Conservation (phyloP, 1,140 invertebrate species). For the Halesus radiatus region DNA sequence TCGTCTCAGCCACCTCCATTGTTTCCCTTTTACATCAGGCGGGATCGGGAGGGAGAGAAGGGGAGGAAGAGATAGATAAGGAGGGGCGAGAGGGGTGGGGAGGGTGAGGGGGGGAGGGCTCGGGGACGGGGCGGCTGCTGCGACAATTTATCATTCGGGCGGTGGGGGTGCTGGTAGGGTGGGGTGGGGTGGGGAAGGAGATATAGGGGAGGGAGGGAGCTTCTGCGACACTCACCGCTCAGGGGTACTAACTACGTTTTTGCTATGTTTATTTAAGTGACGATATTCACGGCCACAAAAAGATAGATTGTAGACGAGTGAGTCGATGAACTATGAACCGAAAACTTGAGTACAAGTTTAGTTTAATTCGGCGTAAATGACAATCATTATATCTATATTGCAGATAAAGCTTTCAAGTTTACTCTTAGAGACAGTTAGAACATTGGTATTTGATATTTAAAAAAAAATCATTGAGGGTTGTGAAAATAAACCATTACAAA, state of each 20-base stretch:
- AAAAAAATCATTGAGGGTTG: too few relatives aligned
- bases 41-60: slow-evolving; percentile 31
- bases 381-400: too few relatives aligned
- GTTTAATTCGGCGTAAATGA: too few relatives aligned
- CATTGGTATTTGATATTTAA: too few relatives aligned
- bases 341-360: too few relatives aligned
- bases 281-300: background rate
- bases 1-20: slow-evolving; percentile 49
- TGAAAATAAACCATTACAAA: too few relatives aligned
- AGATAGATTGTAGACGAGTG: too few relatives aligned
- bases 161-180: slow-evolving; percentile 16
- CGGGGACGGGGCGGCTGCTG: slow-evolving; percentile 48
- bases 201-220: slow-evolving; percentile 12
- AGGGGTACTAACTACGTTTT: slow-evolving; percentile 44
- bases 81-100: slow-evolving; percentile 38
- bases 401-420: too few relatives aligned
- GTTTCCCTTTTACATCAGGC: slow-evolving; percentile 58
- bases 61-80: slow-evolving; percentile 51
- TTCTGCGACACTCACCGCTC: slow-evolving; percentile 53
- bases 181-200: slow-evolving; percentile 17
- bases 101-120: slow-evolving; percentile 31
- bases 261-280: slow-evolving; percentile 19
- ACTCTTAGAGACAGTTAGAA: too few relatives aligned
- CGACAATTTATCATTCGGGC: slow-evolving; percentile 57
- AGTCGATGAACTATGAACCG: too few relatives aligned